These are phyloP conservation scores for Lomographa bimaculata DNA, from an alignment of 2,888 invertebrate genomes.

Conservation along the genomic window DNA sequence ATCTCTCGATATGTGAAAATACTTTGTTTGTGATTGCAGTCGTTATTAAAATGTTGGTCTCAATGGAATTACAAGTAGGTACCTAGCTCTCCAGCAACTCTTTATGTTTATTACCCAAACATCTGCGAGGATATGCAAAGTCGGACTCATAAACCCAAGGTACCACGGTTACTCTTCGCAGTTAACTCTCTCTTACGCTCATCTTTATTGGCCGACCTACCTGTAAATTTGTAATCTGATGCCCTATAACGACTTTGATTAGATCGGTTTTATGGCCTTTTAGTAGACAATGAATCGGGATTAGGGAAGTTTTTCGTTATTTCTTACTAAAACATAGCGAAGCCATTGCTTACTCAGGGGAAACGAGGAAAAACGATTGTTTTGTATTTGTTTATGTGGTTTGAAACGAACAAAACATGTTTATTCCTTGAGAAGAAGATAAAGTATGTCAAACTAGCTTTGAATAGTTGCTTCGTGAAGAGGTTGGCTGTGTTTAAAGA, in stretches of 20 bases:
- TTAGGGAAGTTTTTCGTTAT: slow-evolving; percentile 27
- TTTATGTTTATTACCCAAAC: slow-evolving; percentile 71
- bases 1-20: background rate
- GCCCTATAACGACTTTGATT: slow-evolving; percentile 64
- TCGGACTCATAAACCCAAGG: slow-evolving; percentile 71
- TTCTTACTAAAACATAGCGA: slow-evolving; percentile 24
- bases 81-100: slow-evolving; percentile 55
- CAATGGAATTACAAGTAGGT: slow-evolving; percentile 55
- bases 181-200: slow-evolving; percentile 76
- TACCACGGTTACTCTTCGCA: slow-evolving; percentile 62
- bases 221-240: slow-evolving; percentile 73
- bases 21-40: background rate
- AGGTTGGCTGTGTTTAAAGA: too few relatives aligned
- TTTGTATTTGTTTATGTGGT: slow-evolving; percentile 25
- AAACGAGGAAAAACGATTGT: slow-evolving; percentile 21
- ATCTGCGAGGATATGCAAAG: slow-evolving; percentile 79
- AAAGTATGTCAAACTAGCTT: slow-evolving; percentile 14
- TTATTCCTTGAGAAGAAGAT: slow-evolving; percentile 15
- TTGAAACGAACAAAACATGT: slow-evolving; percentile 24
- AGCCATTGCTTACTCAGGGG: slow-evolving; percentile 21
- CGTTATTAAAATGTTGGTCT: slow-evolving; percentile 1
- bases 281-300: slow-evolving; percentile 45
- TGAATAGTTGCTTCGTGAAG: slow-evolving; percentile 13
- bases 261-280: slow-evolving; percentile 52
- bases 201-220: slow-evolving; percentile 72